Evolutionary conservation across 2,113 vertebrate species (phyloP).

Genomic region (Junco hyemalis): DNA sequence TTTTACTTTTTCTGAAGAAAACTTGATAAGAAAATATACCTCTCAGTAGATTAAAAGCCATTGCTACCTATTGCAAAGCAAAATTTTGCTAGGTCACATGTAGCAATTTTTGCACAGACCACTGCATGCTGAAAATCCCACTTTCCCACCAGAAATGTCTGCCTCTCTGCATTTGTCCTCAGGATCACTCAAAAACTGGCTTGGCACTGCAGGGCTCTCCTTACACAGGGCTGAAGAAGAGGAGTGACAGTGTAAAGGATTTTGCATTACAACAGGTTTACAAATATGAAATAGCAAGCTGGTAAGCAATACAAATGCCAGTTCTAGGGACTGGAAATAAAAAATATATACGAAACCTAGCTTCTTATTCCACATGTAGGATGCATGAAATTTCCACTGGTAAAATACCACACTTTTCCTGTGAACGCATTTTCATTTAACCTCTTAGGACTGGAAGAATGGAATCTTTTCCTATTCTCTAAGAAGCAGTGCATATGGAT

Average conservation of each 20-base stretch:
- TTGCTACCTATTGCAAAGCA: neutral
- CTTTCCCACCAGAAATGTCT: neutral
- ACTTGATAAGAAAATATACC: neutral
- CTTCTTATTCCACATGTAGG: neutral
- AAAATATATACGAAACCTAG: neutral
- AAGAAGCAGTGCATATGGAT: neutral
- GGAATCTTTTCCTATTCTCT: neutral
- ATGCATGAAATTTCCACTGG: neutral
- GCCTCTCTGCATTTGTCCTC: neutral
- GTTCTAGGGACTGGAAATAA: neutral
- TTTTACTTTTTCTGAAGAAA: neutral
- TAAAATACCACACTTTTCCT: neutral
- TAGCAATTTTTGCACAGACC: neutral
- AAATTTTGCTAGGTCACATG: neutral
- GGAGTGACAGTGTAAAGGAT: neutral
- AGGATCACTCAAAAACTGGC: neutral
- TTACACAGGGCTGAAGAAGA: neutral
- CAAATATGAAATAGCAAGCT: neutral
- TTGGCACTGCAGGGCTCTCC: rapidly evolving
- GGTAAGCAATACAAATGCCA: neutral
- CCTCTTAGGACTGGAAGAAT: neutral
- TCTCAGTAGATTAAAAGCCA: neutral
- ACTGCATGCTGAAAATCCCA: neutral
- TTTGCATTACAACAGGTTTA: neutral
- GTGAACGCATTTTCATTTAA: neutral